Conservation (phyloP, 1,140 invertebrate species). For the Eumaeus atala region DNA sequence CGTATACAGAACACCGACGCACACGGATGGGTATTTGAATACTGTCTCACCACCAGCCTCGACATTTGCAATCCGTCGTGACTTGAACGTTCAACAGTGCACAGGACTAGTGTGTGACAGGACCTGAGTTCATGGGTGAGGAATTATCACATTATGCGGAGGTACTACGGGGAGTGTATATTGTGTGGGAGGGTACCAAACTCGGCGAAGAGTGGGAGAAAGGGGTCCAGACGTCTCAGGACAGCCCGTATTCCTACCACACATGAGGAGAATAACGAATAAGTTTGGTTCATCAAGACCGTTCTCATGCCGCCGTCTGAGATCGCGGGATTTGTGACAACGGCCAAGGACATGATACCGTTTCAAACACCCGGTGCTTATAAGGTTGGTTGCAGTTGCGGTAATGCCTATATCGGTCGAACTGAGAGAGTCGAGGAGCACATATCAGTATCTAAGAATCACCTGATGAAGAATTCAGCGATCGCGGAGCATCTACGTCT, state of each 20-base stretch:
- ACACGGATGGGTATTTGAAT: too few species aligned
- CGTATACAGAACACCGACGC: too few species aligned
- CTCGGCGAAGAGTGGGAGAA: background rate
- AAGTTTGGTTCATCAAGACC: constrained; percentile 3
- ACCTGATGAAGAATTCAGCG: constrained; percentile 2
- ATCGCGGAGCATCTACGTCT: too few species aligned
- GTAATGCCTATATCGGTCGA: constrained; percentile 11
- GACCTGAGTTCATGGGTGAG: background rate
- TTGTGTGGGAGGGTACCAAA: background rate
- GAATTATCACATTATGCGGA: background rate
- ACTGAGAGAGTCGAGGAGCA: constrained; percentile 14
- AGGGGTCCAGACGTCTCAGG: background rate
- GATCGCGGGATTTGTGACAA: too few species aligned
- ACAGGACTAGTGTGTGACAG: background rate
- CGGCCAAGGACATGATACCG: background rate
- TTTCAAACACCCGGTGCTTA: constrained; percentile 5
- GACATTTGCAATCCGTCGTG: too few species aligned
- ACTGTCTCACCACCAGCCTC: too few species aligned
- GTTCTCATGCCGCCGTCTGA: background rate
- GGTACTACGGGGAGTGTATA: background rate
- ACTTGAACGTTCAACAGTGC: too few species aligned
- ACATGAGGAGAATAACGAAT: background rate
- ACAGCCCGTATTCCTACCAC: background rate
- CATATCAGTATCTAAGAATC: constrained; percentile 14
- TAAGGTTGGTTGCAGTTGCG: constrained; percentile 4